Percentiles rank a stretch among this genome's conserved stretches.
phyloP scores from a whole-genome alignment of 2,113 vertebrate species.

The Talpa occidentalis region DNA sequence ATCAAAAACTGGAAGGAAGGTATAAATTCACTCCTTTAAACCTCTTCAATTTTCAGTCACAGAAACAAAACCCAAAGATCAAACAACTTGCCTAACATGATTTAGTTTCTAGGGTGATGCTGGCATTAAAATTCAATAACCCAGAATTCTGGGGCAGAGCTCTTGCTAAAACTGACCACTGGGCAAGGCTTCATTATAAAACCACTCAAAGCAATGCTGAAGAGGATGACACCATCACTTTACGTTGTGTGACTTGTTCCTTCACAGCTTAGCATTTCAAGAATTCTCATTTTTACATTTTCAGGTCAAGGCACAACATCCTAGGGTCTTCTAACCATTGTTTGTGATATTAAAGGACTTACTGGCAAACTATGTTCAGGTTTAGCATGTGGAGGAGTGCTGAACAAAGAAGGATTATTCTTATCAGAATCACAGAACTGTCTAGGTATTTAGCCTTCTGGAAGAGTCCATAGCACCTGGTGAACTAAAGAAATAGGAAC shows the following conservation, averaged over 20 bases:
- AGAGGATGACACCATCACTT: background rate
- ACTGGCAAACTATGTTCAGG: background rate
- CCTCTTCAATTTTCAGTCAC: background rate
- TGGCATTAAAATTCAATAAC: background rate
- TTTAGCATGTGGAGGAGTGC: background rate
- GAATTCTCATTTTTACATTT: background rate
- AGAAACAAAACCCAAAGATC: background rate
- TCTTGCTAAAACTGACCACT: background rate
- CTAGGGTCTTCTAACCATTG: background rate
- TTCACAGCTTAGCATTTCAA: background rate
- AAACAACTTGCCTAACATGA: background rate
- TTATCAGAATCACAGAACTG: background rate
- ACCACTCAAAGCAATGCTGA: background rate
- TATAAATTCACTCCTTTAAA: background rate
- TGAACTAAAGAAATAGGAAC: background rate
- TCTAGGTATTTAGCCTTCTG: background rate
- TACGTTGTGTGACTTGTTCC: background rate
- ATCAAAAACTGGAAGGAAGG: background rate
- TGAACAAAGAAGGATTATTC: background rate
- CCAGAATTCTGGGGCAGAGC: background rate
- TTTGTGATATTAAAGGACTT: background rate
- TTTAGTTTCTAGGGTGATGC: background rate
- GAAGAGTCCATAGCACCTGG: background rate
- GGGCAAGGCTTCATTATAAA: background rate
- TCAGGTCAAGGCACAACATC: background rate